These are phyloP conservation scores for Nectonema munidae DNA, from an alignment of 2,888 invertebrate genomes.

Conservation along the genomic window DNA sequence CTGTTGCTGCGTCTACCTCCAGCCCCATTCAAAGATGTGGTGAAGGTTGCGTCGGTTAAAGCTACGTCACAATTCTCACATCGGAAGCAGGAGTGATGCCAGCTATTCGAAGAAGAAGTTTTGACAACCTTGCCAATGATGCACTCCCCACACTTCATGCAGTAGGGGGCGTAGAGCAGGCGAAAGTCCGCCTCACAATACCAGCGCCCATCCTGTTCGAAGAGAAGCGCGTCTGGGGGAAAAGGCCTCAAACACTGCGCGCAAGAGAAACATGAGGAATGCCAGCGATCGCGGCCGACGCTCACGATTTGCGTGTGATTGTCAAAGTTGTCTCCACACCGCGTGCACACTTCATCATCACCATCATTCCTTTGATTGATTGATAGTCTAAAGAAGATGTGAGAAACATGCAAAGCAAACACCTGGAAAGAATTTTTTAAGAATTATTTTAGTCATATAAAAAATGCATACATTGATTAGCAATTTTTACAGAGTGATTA, in stretches of 20 bases:
- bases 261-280: conserved; percentile 91
- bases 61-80: conserved; percentile 67
- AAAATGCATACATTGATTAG: too few relatives aligned
- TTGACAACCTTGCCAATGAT: conserved; percentile 95
- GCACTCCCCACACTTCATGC: conserved; percentile 51
- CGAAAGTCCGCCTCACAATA: conserved; percentile 98
- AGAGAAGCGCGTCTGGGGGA: conserved; percentile 82
- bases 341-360: conserved; percentile 32
- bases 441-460: too few relatives aligned
- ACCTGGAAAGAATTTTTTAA: too few relatives aligned
- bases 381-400: too few relatives aligned
- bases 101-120: conserved; percentile 90
- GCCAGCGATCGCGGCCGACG: conserved; percentile 89
- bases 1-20: too few relatives aligned
- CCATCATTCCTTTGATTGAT: background rate
- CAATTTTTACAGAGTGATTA: too few relatives aligned
- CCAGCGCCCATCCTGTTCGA: conserved; percentile 55
- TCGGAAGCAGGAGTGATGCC: conserved; percentile 90
- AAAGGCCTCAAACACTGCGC: conserved; percentile 94
- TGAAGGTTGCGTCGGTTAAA: conserved; percentile 80
- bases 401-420: too few relatives aligned
- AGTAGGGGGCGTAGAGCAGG: conserved; percentile 66
- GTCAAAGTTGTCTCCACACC: conserved; percentile 79
- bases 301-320: conserved; percentile 90
- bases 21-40: conserved; percentile 23